Evolutionary conservation across 2,888 invertebrate species (phyloP), one percentile per base, ranked within the genome.

Genomic region (Xanthia icteritia): DNA sequence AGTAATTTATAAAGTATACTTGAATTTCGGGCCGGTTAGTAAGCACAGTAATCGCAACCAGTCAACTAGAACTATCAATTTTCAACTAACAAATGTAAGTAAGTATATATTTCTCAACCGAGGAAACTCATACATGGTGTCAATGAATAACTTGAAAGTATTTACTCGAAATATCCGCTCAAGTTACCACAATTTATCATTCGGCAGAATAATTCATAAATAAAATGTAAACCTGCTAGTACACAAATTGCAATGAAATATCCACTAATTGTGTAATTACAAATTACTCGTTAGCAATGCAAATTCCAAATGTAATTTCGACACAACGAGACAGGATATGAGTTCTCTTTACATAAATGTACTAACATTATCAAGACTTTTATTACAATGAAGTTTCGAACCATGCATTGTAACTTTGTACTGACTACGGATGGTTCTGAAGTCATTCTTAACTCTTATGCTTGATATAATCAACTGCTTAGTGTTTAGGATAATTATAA

Each of bases 361-460:
- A 71, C 48, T 36, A 63, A 60, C 60, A 75, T 79, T 81, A 86
- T 82, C 77, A 75, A 84, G 81, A 86, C 84, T 82, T 68, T 81
- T 78, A 84, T 87, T 77, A 85, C 65, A 80, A 85, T 68, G 70
- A 64, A 69, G 64, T 76, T 72, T 79, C 45, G 15, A 78, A 36
- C 48, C 31, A 58, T 72, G 66, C 73, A 73, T 82, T 78, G 82
- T 79, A 61, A 36, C 51, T 60, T 48, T 6, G 63, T 31, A 27
- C 51, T 63, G 45, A 60, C 61, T 66, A 15, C n/a, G 23, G 58
- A 48, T 70, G 51, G 69, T 31, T 56, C 63, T 65, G 11, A 61
- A 69, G 65, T 61, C 9, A 76, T 51, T 79, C 45, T 39, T 54
- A 72, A 36, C 23, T 73, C 60, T 39, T 69, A 74, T 64, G 20